These are phyloP conservation scores for Telmatherina bonti DNA, from an alignment of 2,797 vertebrate species.

Conservation along the genomic window DNA sequence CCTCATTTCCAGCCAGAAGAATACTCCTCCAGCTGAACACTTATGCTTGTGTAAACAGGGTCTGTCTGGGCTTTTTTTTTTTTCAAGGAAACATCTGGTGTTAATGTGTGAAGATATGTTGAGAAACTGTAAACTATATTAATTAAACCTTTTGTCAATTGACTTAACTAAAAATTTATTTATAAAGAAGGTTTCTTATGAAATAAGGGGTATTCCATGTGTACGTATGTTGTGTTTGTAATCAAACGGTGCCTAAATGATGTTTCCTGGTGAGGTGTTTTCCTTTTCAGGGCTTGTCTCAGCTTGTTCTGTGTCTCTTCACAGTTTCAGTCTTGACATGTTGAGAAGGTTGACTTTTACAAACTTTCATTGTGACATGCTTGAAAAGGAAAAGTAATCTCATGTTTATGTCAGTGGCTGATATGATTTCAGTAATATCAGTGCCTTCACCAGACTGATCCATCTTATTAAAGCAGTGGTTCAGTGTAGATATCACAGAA, in stretches of 20 bases:
- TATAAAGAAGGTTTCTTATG: too few relatives aligned
- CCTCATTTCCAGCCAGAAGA: too few relatives aligned
- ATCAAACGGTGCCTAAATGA: not conserved
- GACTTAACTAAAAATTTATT: too few relatives aligned
- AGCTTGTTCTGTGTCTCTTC: conserved; percentile 33
- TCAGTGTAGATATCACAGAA: too few relatives aligned
- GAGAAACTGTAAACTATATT: not conserved
- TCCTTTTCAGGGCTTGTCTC: conserved; percentile 22
- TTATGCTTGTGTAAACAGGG: too few relatives aligned
- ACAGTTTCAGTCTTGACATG: conserved; percentile 40
- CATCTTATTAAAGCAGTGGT: not conserved
- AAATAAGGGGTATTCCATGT: too few relatives aligned
- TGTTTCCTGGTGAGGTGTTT: not conserved
- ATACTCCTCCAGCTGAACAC: too few relatives aligned
- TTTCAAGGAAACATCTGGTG: too few relatives aligned
- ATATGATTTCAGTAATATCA: conserved; percentile 30
- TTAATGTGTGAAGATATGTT: not conserved
- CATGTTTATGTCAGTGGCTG: conserved; percentile 36
- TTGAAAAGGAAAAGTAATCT: conserved; percentile 48
- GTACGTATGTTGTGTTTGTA: not conserved
- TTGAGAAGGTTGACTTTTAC: conserved; percentile 30
- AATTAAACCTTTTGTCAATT: not conserved
- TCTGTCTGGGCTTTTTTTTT: too few relatives aligned
- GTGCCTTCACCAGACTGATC: not conserved
- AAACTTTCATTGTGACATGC: conserved; percentile 23